Conservation (phyloP, 2,888 invertebrate genomes). For the Portevinia maculata region DNA sequence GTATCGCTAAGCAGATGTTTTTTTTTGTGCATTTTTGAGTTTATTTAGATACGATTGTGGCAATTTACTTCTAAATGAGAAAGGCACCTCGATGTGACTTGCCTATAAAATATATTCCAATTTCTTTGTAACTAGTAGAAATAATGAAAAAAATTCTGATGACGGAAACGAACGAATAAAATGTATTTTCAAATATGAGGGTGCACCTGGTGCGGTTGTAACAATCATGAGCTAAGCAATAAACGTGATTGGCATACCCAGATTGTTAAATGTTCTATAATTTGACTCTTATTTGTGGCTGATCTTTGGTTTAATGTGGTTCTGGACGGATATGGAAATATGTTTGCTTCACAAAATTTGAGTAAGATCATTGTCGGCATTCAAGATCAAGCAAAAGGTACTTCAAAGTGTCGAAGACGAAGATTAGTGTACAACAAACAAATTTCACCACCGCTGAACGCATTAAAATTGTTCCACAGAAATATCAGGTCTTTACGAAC, state of each 20-base stretch:
- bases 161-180: constrained; percentile 2
- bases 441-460: no score
- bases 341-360: background rate
- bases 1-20: constrained; percentile 26
- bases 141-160: constrained; percentile 2
- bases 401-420: no score
- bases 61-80: constrained; percentile 3
- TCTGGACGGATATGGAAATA: background rate
- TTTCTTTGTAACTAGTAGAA: constrained; percentile 40
- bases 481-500: no score
- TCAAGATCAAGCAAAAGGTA: no score
- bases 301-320: background rate
- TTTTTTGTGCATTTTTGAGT: background rate
- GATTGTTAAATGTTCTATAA: constrained; percentile 26
- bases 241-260: constrained; percentile 47
- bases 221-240: background rate
- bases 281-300: constrained; percentile 23
- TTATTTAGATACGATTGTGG: constrained; percentile 29
- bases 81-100: constrained; percentile 50
- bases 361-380: background rate
- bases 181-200: constrained; percentile 25
- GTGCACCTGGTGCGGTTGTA: constrained; percentile 52
- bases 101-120: constrained; percentile 37
- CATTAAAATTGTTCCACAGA: no score
- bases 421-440: no score